Evolutionary conservation across 2,113 vertebrate species (phyloP), one percentile per base, ranked within the genome.

Genomic region (Zapus hudsonius): DNA sequence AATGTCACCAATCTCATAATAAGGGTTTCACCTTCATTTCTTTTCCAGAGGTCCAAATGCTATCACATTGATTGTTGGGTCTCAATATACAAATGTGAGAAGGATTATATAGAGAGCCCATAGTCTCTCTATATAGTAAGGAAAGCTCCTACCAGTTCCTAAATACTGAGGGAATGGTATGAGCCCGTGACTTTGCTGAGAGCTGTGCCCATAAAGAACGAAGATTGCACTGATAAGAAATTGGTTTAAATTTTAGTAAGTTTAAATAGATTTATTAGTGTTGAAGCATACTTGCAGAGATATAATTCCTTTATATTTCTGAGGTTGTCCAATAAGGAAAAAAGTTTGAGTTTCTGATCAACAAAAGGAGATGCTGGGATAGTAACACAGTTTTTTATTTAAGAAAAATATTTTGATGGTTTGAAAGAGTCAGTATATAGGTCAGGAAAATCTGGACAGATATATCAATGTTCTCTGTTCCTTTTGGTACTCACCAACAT

Each of bases 181-280:
- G 40, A 96, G 23, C 23, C 11, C 25, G 67, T 38, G 44, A 69
- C 29, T 61, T 17, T 63, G 29, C 36, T 82, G 5, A 64, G 8
- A 74, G 55, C 63, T 59, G 7, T 64, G 27, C 64, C 3, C 52
- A 27, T 25, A 57, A 76, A 87, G 23, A 89, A 78, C 20, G 7
- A 73, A 81, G 29, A 81, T 22, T 16, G 73, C 7, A 81, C 10
- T 2, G 13, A 59, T 57, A 84, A 55, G 9, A 33, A 74, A 2
- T 70, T 59, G 64, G 64, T 67, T 90, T 76, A 12, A n/a, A 63
- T 78, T 92, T 93, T 86, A 52, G 20, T 31, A 84, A 67, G 8
- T 74, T 86, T 87, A 74, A 10, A 3, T 57, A 73, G 7, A 70
- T 69, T 22, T 87, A 31, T 78, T 72, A 76, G 57, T 90, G 52